Percentiles rank a stretch among this genome's conserved stretches.
These are phyloP conservation scores for Melanostoma mellinum DNA, from an alignment of 2,888 invertebrate genomes.

Conservation along the genomic window DNA sequence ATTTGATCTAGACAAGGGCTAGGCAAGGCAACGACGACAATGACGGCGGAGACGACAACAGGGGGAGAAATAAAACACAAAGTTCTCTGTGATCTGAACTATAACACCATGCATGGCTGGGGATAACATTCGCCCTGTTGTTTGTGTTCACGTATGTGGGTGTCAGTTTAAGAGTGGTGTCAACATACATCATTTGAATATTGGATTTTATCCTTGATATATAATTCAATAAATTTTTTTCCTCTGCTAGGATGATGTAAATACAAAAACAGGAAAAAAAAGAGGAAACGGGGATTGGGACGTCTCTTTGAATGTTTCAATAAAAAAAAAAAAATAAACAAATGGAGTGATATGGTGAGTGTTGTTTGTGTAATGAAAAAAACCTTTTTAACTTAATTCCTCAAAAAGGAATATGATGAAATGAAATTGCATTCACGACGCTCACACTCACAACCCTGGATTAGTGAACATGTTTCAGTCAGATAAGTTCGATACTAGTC, in stretches of 20 bases:
- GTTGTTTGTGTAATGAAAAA: conserved; percentile 14
- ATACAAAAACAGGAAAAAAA: not conserved
- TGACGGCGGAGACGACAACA: not conserved
- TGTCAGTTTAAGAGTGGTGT: conserved; percentile 63
- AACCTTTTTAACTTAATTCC: conserved; percentile 32
- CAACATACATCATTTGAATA: conserved; percentile 69
- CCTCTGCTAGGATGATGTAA: not conserved
- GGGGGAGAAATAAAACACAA: not conserved
- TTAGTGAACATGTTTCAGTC: too few relatives aligned
- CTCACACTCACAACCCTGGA: too few relatives aligned
- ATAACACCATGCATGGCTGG: conserved; percentile 43
- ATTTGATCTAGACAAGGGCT: conserved; percentile 33
- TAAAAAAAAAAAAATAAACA: not conserved
- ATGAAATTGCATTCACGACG: too few relatives aligned
- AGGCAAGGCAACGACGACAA: not conserved
- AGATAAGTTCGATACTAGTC: too few relatives aligned
- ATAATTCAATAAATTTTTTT: conserved; percentile 65
- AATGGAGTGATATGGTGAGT: conserved; percentile 26
- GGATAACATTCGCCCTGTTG: conserved; percentile 20
- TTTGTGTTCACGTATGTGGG: conserved; percentile 40
- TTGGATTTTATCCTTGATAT: conserved; percentile 69
- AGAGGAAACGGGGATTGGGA: conserved; percentile 18
- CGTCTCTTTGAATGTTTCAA: conserved; percentile 21
- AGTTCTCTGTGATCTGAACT: conserved; percentile 19
- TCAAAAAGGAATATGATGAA: not conserved